Conservation (phyloP, 2,797 vertebrate genomes). For the Garrulus glandarius region DNA sequence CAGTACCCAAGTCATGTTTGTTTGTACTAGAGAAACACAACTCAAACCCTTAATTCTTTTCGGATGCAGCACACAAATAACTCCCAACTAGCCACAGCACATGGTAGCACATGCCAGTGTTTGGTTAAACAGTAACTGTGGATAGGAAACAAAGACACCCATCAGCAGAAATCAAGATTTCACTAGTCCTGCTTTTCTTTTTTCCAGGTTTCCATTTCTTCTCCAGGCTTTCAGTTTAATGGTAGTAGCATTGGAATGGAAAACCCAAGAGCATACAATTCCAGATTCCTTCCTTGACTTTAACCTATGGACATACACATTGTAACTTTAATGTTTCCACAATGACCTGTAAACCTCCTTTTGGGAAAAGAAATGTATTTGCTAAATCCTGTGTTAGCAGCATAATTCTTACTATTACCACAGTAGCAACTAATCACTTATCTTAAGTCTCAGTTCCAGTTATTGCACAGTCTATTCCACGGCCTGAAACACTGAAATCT, state of each 20-base stretch:
- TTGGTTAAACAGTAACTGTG: not conserved
- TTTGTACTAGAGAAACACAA: not conserved
- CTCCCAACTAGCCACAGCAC: not conserved
- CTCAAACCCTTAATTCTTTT: not conserved
- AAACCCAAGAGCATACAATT: not conserved
- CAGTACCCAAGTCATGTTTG: not conserved
- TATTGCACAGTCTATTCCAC: not conserved
- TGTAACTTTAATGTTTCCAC: not conserved
- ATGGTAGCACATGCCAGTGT: not conserved
- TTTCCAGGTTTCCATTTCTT: not conserved
- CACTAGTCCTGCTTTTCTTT: not conserved
- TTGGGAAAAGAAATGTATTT: not conserved
- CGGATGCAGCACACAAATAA: not conserved
- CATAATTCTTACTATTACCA: not conserved
- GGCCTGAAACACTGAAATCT: not conserved
- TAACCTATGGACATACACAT: not conserved
- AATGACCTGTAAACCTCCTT: not conserved
- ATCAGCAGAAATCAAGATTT: not conserved
- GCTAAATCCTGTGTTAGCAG: not conserved
- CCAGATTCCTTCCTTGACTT: not conserved
- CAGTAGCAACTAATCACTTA: not conserved
- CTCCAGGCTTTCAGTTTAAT: not conserved
- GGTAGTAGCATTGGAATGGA: not conserved
- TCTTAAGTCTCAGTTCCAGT: not conserved
- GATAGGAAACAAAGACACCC: not conserved